phyloP scores from a whole-genome alignment of 1,140 invertebrate species.

The Leptopilina boulardi region DNA sequence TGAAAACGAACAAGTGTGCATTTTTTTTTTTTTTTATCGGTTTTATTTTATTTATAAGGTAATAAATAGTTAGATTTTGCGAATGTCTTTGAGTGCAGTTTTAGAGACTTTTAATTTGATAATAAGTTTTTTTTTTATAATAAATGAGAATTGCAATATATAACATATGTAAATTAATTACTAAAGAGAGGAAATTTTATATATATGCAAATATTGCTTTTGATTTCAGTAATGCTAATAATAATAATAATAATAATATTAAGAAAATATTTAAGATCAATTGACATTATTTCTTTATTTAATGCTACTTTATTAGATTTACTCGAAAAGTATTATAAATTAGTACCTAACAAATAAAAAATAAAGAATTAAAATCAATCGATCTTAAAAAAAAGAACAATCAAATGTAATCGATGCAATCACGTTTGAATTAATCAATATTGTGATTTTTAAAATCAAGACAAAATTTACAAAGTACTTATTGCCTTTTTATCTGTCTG shows the following conservation, averaged over 20 bases:
- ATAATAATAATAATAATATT: background rate
- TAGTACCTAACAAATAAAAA: background rate
- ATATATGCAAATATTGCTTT: background rate
- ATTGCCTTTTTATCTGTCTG: background rate
- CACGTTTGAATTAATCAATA: background rate
- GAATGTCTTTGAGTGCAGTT: slow-evolving; percentile 25
- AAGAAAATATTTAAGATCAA: background rate
- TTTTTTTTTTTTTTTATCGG: background rate
- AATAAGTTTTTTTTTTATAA: background rate
- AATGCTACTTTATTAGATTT: background rate
- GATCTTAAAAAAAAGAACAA: background rate
- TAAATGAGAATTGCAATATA: slow-evolving; percentile 15
- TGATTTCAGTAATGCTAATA: background rate
- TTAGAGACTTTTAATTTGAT: background rate
- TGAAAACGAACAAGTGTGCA: slow-evolving; percentile 1
- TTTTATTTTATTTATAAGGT: slow-evolving; percentile 1
- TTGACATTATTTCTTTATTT: background rate
- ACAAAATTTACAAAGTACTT: background rate
- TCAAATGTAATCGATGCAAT: slow-evolving; percentile 11
- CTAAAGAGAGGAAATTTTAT: slow-evolving; percentile 27
- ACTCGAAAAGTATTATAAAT: background rate
- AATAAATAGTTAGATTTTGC: background rate
- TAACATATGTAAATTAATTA: background rate
- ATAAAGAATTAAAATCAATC: background rate
- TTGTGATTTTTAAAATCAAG: slow-evolving; percentile 6